Evolutionary conservation across 2,113 vertebrate genomes (phyloP).

Genomic region (Syngnathus scovelli): DNA sequence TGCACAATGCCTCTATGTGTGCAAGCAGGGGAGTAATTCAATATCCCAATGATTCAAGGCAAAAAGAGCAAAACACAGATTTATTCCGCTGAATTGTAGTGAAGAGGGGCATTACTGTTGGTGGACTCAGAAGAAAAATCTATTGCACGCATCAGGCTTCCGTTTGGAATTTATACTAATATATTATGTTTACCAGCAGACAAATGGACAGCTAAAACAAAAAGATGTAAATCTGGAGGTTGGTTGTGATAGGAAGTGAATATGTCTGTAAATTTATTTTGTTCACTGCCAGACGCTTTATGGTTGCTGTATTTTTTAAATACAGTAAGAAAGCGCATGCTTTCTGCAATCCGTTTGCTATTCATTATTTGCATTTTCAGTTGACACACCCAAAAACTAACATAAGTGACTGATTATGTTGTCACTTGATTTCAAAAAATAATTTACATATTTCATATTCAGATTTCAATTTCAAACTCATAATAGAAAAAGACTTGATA

Average conservation of each 20-base stretch:
- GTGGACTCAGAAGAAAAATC: slow-evolving; percentile 62
- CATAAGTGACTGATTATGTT: background rate
- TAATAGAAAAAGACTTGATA: no score
- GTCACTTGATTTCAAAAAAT: background rate
- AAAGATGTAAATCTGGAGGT: slow-evolving; percentile 50
- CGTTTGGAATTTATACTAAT: slow-evolving; percentile 67
- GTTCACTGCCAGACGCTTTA: background rate
- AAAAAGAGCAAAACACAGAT: slow-evolving; percentile 70
- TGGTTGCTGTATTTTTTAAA: background rate
- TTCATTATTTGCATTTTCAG: background rate
- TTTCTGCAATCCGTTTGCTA: background rate
- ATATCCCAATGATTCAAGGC: slow-evolving; percentile 81
- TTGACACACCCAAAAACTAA: background rate
- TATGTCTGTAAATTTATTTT: slow-evolving; percentile 27
- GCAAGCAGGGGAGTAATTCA: slow-evolving; percentile 75
- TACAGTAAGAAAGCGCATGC: background rate
- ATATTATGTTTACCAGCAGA: slow-evolving; percentile 66
- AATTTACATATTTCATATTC: no score
- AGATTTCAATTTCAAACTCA: no score
- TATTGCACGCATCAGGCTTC: slow-evolving; percentile 52
- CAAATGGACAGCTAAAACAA: slow-evolving; percentile 45
- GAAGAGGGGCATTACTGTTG: slow-evolving; percentile 61
- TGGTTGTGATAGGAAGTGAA: slow-evolving; percentile 42
- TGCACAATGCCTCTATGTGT: slow-evolving; percentile 74
- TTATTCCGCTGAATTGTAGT: slow-evolving; percentile 67